A percentile compares a stretch with the other conserved stretches of the same genome.
Conservation (phyloP, 2,888 invertebrate genomes). For the Alloscopus bannaensis region DNA sequence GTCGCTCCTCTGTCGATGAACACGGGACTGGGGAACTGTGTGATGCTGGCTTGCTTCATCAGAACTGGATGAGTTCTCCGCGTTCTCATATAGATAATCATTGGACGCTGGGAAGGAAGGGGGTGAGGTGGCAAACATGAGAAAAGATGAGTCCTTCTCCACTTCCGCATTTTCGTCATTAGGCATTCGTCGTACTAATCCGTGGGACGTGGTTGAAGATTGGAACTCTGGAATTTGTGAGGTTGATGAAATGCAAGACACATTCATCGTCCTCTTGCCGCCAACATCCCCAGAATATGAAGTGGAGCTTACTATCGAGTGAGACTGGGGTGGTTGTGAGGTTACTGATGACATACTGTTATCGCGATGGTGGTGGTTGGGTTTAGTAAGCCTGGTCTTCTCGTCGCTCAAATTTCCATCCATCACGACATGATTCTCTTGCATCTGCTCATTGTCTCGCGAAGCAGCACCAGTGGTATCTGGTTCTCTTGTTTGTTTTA, state of each 20-base stretch:
- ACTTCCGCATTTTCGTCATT: conserved; percentile 30
- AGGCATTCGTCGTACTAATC: conserved; percentile 48
- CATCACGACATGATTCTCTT: conserved; percentile 25
- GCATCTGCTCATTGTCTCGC: conserved; percentile 6
- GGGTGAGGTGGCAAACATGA: conserved; percentile 48
- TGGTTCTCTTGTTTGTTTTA: conserved; percentile 24
- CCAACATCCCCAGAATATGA: conserved; percentile 8
- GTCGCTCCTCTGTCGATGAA: conserved; percentile 66
- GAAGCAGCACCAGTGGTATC: conserved; percentile 9
- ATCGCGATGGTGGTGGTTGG: conserved; percentile 1
- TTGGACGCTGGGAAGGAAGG: too few relatives aligned
- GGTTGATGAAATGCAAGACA: conserved; percentile 27
- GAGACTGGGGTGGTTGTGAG: neutral
- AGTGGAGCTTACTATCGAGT: neutral
- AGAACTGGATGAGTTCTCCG: conserved; percentile 43
- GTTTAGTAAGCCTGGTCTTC: conserved; percentile 13
- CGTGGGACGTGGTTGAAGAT: too few relatives aligned
- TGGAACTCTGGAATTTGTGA: too few relatives aligned
- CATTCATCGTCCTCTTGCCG: neutral
- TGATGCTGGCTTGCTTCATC: conserved; percentile 50
- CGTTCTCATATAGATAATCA: too few relatives aligned
- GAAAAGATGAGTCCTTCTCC: conserved; percentile 46
- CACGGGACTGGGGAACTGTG: conserved; percentile 37
- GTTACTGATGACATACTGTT: conserved; percentile 46
- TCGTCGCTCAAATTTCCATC: conserved; percentile 23